These are phyloP conservation scores for Drosophila tripunctata DNA, from an alignment of 2,888 invertebrate species.

Conservation along the genomic window DNA sequence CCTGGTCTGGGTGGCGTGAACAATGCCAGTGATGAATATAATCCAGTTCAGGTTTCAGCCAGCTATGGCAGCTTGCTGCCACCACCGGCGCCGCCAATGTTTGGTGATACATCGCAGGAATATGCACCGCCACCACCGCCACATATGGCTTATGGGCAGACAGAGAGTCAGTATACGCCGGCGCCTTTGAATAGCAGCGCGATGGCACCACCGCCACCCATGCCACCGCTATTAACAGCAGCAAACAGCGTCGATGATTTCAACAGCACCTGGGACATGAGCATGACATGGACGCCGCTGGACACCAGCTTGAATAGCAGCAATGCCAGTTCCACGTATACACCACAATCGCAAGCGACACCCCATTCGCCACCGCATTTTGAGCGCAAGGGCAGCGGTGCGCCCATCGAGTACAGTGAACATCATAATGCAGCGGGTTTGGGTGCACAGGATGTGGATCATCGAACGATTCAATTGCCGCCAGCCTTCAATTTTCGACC, in stretches of 20 bases:
- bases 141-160: constrained; percentile 67
- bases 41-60: constrained; percentile 43
- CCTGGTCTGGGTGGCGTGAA: constrained; percentile 54
- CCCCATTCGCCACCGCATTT: constrained; percentile 89
- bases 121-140: constrained; percentile 79
- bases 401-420: constrained; percentile 87
- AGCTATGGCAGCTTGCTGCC: constrained; percentile 64
- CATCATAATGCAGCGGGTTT: constrained; percentile 81
- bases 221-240: constrained; percentile 47
- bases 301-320: constrained; percentile 83
- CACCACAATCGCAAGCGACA: constrained; percentile 80
- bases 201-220: constrained; percentile 68
- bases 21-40: constrained; percentile 48
- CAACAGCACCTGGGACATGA: constrained; percentile 84
- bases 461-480: constrained; percentile 86
- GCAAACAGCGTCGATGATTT: constrained; percentile 74
- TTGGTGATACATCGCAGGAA: constrained; percentile 49
- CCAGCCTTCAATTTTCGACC: constrained; percentile 83
- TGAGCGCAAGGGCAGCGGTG: constrained; percentile 86
- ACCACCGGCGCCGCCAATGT: constrained; percentile 71
- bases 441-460: constrained; percentile 86
- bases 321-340: constrained; percentile 72
- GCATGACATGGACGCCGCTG: constrained; percentile 84
- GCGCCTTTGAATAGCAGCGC: constrained; percentile 43
- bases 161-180: constrained; percentile 78